These are phyloP conservation scores for Elephas maximus DNA, from an alignment of 2,113 vertebrate species.

Conservation along the genomic window DNA sequence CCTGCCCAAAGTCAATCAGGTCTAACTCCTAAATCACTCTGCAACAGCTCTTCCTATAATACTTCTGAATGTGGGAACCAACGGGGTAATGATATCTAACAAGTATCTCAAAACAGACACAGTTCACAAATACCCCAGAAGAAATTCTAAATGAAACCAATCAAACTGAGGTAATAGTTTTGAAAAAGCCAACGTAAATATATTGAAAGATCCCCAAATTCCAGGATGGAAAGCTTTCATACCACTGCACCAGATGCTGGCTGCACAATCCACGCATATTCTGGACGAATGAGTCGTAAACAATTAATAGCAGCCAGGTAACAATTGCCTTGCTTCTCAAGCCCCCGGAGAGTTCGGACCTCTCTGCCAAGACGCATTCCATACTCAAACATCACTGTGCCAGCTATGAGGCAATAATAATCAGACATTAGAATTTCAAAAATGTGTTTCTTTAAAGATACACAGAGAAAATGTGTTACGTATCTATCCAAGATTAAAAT, in stretches of 20 bases:
- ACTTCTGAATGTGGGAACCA: slow-evolving; percentile 18
- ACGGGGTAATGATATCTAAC: background rate
- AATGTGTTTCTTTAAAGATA: background rate
- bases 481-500: background rate
- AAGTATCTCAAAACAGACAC: background rate
- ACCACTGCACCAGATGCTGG: slow-evolving; percentile 93
- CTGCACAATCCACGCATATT: slow-evolving; percentile 98
- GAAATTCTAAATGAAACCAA: slow-evolving; percentile 39
- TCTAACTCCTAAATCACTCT: background rate
- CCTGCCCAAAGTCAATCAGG: background rate
- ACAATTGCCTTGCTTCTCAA: slow-evolving; percentile 97
- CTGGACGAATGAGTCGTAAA: slow-evolving; percentile 94
- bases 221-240: slow-evolving; percentile 18
- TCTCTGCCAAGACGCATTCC: slow-evolving; percentile 96
- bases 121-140: background rate
- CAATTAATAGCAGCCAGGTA: slow-evolving; percentile 96
- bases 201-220: background rate
- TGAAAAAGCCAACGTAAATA: slow-evolving; percentile 13
- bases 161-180: slow-evolving; percentile 29
- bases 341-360: slow-evolving; percentile 93
- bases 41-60: background rate
- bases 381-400: slow-evolving; percentile 98
- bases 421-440: background rate
- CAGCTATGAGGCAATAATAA: slow-evolving; percentile 86
- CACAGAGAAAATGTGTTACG: background rate